Evolutionary conservation across 2,888 invertebrate genomes (phyloP), one percentile per base, ranked within the genome.

Genomic region (Gnatocerus cornutus): DNA sequence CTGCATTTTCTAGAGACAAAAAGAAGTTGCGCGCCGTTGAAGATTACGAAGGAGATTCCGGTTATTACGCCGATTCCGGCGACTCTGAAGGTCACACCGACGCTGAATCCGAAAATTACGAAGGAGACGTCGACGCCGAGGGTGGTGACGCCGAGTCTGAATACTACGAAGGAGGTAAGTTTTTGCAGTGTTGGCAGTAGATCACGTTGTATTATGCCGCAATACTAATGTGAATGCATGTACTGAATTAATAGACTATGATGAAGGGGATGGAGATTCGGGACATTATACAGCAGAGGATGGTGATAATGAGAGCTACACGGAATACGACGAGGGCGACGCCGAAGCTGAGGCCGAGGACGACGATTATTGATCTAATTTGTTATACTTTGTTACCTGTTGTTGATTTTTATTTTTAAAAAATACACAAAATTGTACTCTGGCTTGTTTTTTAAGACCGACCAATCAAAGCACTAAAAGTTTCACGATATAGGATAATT

Each of bases 261-360:
- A 53, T 14, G 74, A 74, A 67, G 77, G 73, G 39, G 77, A 76
- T 53, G 78, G 71, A 9, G 76, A 77, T 61, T 77, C 76, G 13
- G 77, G 69, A 45, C 73, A 73, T 68, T 77, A 77, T 55, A 73
- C 74, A 13, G 75, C 75, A 46, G 78, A 65, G 7, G 74, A 71
- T 37, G 75, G 68, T 43, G 75, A 71, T 9, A 63, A 45, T 33
- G 70, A 55, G 41, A 64, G 62, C 16, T 63, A 71, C 8, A 67
- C 64, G 27, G 71, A 73, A 21, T 65, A 69, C 12, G 73, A 63
- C n/a, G 74, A 74, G 10, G 74, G 69, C 73, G 76, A 71, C 63
- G 71, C 73, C 13, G 76, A 76, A 33, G 75, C 67, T 4, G 14
- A 50, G 16, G 16, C 48, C 46, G 46, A 46, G 27, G 74, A 72